A percentile compares a stretch with the other conserved stretches of the same genome.
Conservation (phyloP, 2,888 invertebrate species). For the Sepiola atlantica region DNA sequence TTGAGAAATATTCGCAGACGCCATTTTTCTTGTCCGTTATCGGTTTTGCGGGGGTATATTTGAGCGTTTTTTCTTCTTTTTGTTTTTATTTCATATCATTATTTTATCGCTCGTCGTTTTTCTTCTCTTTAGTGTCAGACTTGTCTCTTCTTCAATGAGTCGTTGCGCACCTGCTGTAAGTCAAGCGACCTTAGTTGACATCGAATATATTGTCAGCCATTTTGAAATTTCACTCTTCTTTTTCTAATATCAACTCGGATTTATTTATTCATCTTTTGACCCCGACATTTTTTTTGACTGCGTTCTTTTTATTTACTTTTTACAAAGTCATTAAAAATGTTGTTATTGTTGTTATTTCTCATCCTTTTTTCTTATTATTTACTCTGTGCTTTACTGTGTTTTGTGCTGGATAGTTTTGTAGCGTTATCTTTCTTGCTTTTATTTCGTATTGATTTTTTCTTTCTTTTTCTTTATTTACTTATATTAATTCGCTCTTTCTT, state of each 20-base stretch:
- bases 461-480: too few species aligned
- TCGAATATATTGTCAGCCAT: slow-evolving; percentile 32
- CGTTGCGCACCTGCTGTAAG: neutral
- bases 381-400: neutral
- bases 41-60: neutral
- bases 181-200: slow-evolving; percentile 7
- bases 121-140: neutral
- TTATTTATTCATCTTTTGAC: neutral
- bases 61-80: too few species aligned
- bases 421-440: neutral
- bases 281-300: neutral
- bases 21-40: slow-evolving; percentile 13
- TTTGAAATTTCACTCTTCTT: neutral
- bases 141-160: neutral
- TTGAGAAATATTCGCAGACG: neutral
- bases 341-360: too few species aligned
- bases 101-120: neutral
- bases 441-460: neutral
- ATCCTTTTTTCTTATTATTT: too few species aligned
- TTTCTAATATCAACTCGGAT: neutral
- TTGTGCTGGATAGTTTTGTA: neutral
- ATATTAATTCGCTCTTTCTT: neutral
- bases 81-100: too few species aligned
- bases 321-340: too few species aligned
- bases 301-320: neutral